A percentile compares a stretch with the other conserved stretches of the same genome.
phyloP scores from a whole-genome alignment of 2,888 invertebrate genomes.

The Oithona nana region DNA sequence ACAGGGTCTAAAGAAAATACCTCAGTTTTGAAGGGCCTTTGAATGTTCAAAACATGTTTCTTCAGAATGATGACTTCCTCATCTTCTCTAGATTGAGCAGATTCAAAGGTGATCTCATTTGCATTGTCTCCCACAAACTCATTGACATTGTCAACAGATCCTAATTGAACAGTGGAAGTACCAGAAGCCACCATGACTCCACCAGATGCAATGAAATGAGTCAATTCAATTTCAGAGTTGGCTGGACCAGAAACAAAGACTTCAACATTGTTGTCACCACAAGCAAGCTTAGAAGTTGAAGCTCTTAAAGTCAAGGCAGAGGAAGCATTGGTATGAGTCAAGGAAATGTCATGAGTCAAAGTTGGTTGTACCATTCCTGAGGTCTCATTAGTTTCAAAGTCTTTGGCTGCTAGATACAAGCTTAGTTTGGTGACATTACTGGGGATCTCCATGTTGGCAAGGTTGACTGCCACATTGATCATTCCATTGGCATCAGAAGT shows the following conservation, averaged over 20 bases:
- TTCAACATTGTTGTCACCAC: background rate
- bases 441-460: background rate
- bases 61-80: background rate
- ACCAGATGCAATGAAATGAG: background rate
- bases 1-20: background rate
- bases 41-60: background rate
- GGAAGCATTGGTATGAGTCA: slow-evolving; percentile 2
- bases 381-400: background rate
- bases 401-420: background rate
- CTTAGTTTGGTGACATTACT: slow-evolving; percentile 9
- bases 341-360: background rate
- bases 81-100: background rate
- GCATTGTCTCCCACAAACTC: background rate
- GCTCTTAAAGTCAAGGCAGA: background rate
- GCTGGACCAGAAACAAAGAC: slow-evolving; percentile 4
- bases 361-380: background rate
- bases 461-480: background rate
- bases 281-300: background rate
- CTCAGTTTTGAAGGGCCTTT: background rate
- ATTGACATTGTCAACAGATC: background rate
- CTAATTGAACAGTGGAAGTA: background rate
- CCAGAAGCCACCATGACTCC: slow-evolving; percentile 2
- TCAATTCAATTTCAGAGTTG: background rate
- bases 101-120: background rate
- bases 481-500: background rate